Conservation (phyloP, 2,888 invertebrate genomes). For the Agrotis puta region DNA sequence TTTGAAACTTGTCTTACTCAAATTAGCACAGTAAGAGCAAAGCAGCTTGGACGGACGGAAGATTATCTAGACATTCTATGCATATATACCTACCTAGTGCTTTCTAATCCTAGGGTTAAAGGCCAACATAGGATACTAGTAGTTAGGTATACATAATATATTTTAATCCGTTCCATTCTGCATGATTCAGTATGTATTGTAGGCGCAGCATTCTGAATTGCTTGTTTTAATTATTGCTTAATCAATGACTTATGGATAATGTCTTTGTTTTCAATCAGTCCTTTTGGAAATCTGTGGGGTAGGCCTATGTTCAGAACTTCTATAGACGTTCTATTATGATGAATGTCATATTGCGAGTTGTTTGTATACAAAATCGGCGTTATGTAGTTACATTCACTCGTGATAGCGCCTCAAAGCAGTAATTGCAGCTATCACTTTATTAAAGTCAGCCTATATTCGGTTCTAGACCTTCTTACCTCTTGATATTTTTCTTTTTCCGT, state of each 20-base stretch:
- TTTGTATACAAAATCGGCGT: no score
- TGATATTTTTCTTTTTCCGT: no score
- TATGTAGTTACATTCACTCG: no score
- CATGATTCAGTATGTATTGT: conserved; percentile 24
- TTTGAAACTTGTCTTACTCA: not conserved
- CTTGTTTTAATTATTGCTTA: conserved; percentile 5
- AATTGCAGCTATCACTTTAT: no score
- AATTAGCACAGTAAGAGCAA: conserved; percentile 20
- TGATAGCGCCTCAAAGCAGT: no score
- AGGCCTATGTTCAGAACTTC: no score
- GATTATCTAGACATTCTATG: conserved; percentile 35
- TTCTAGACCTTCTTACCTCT: no score
- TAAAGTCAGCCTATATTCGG: no score
- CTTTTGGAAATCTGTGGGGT: no score
- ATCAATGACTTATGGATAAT: not conserved
- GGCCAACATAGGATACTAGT: not conserved
- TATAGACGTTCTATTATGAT: no score
- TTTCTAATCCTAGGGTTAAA: conserved; percentile 35
- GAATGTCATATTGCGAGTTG: no score
- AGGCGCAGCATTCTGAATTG: not conserved
- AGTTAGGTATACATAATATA: conserved; percentile 1
- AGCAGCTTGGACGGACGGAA: conserved; percentile 13
- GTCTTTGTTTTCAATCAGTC: no score
- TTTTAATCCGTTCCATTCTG: conserved; percentile 23
- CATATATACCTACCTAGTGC: conserved; percentile 24